Conservation (phyloP, 2,797 vertebrate genomes). For the Alouatta caraya region DNA sequence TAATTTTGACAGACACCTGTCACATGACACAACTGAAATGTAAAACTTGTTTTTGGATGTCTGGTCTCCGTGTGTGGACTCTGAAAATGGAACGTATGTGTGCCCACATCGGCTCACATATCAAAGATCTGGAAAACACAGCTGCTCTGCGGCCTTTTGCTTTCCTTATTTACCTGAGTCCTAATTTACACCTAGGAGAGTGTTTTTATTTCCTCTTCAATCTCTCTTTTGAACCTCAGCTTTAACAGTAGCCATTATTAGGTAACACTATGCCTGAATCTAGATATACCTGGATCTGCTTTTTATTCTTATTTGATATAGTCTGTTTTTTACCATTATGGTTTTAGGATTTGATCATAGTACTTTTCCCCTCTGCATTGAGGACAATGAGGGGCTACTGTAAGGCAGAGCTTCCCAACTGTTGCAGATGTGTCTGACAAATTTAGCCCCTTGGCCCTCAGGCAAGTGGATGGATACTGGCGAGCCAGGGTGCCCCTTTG, state of each 20-base stretch:
- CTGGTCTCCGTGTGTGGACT: constrained; percentile 32
- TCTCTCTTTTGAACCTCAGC: background rate
- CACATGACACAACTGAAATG: constrained; percentile 45
- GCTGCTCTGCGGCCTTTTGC: background rate
- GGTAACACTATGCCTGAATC: background rate
- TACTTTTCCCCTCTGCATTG: background rate
- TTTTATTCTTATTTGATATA: background rate
- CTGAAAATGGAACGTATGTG: constrained; percentile 52
- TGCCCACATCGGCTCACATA: constrained; percentile 26
- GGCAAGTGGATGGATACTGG: background rate
- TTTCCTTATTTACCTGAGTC: constrained; percentile 36
- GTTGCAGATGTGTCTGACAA: background rate
- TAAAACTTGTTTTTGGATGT: constrained; percentile 60
- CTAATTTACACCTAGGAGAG: background rate
- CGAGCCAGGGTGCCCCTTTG: background rate
- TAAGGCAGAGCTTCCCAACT: background rate
- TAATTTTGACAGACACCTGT: constrained; percentile 68
- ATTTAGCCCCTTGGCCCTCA: background rate
- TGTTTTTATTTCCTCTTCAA: background rate
- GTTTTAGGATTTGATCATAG: background rate
- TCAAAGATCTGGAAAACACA: constrained; percentile 31
- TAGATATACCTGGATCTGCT: background rate
- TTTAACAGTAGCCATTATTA: background rate
- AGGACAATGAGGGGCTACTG: background rate
- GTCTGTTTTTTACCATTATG: background rate